A percentile compares a stretch with the other conserved stretches of the same genome.
Conservation (phyloP, 2,113 vertebrate species). For the Lycaon pictus region DNA sequence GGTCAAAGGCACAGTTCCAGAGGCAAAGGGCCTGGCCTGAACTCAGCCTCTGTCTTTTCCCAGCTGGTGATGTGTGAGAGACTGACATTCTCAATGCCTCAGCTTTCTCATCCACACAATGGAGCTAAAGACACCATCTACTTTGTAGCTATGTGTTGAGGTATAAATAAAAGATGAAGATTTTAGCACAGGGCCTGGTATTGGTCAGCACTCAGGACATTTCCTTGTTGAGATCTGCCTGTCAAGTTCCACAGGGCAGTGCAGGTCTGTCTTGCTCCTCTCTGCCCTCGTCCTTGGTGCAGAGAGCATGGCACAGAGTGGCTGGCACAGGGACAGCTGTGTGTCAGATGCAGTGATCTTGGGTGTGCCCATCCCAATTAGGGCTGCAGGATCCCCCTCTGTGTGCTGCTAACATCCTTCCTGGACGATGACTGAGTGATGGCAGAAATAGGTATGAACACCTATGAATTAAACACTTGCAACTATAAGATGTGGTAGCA, state of each 20-base stretch:
- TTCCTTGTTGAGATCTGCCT: background rate
- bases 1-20: fast-evolving
- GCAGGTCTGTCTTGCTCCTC: background rate
- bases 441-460: fast-evolving
- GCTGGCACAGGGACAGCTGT: background rate
- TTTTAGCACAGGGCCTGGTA: background rate
- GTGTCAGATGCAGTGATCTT: fast-evolving
- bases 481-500: too few species aligned
- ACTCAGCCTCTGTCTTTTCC: background rate
- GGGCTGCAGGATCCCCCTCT: background rate
- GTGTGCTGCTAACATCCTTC: background rate
- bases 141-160: fast-evolving
- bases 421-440: fast-evolving
- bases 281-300: background rate
- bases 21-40: background rate
- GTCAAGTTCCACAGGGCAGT: background rate
- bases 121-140: fast-evolving
- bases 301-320: background rate
- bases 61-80: background rate
- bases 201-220: fast-evolving
- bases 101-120: background rate
- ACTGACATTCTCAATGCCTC: background rate
- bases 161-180: background rate
- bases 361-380: fast-evolving
- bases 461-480: background rate